Evolutionary conservation across 2,797 vertebrate genomes (phyloP), one percentile per base, ranked within the genome.

Genomic region (Lemur catta): DNA sequence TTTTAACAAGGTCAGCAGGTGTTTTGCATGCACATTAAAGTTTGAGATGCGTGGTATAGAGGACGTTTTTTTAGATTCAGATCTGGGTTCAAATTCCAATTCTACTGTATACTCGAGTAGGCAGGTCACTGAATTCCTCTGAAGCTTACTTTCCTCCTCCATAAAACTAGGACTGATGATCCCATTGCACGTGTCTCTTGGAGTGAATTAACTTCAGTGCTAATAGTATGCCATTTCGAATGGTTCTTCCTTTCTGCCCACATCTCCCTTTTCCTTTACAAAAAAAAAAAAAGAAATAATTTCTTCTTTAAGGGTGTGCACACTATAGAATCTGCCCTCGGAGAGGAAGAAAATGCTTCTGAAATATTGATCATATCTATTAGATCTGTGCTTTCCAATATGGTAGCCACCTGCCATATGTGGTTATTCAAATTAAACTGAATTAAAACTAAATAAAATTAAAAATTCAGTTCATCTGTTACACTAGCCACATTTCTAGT

Each of bases 311-410:
- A 84, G 61, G 69, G 6, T 33, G 0, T 91, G 1, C 8, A n/a
- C 13, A 26, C 7, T 78, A 28, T 33, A 71, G 59, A 82, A 91
- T 92, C 75, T 94, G 20, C 74, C 89, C 71, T 94, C 30, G 88
- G 50, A 82, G 14, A 71, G 20, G 50, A 81, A 93, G 50, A 82
- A 95, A 97, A 71, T 91, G 17, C n/a, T 95, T 84, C 43, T 86
- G 41, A 91, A 93, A 92, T 75, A 69, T 12, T 41, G 57, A 72
- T 52, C 35, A 52, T 48, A 57, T 26, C 38, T 30, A 33, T 72
- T 84, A 48, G 76, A 81, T 43, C 46, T 43, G 33, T 65, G 14
- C 14, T 92, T 86, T 57, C 20, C 48, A 85, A 52, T n/a, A 84
- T 33, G 22, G 2, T 65, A 82, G 43, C 28, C 52, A 79, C 30